Evolutionary conservation across 2,888 invertebrate species (phyloP), one percentile per base, ranked within the genome.

Genomic region (Cataglyphis livida): DNA sequence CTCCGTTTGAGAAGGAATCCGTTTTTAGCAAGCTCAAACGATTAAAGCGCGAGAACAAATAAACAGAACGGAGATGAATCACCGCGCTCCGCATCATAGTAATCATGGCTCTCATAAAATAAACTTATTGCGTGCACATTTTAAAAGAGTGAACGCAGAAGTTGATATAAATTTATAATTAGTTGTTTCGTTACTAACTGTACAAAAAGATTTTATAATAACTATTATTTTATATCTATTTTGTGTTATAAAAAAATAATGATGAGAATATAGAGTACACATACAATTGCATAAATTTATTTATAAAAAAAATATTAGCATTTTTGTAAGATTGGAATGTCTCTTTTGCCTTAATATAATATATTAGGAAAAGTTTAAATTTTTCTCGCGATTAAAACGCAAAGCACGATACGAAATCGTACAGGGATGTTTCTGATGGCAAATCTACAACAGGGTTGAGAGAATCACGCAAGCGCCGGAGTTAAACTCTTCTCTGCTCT

Each of bases 401-500:
- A 76, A 68, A 28, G 28, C 44, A 44, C 10, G 64, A 71, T 81
- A 84, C 83, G 76, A 61, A 88, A 86, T 84, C 81, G 70, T 61
- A 66, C n/a, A 44, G 76, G 5, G 44, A 25, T n/a, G 18, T 48
- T 51, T 32, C 68, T 51, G 83, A 82, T 70, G 57, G 21, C 28
- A 12, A 65, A 9, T 61, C n/a, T 71, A 83, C n/a, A 15, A 64
- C 79, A 44, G 73, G 81, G 54, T 44, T 57, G 82, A 84, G 71
- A 81, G 84, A 38, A 86, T 90, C 88, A 88, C 88, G 90, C 90
- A 81, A 89, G 44, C 32, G 44, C 32, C 41, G 76, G 76, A 74
- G 84, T 85, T 71, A 75, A 90, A 90, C 61, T 84, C 79, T 64
- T 57, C 57, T 73, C 74, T 51, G 54, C 35, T n/a, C 38, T 44